These are phyloP conservation scores for Melanotaenia duboulayi DNA, from an alignment of 2,113 vertebrate species.

Conservation along the genomic window DNA sequence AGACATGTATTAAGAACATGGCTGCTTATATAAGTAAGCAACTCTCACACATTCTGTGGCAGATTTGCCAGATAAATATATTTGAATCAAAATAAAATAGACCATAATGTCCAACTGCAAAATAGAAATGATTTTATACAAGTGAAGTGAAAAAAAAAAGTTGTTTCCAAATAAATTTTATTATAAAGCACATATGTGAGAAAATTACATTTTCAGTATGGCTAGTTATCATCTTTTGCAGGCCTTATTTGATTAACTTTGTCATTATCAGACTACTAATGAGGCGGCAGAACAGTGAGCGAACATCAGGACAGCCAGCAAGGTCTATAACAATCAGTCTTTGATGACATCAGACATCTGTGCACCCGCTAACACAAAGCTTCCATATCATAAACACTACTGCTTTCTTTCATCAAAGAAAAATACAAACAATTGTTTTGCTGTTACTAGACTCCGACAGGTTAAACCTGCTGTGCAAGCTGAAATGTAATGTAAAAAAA, in stretches of 20 bases:
- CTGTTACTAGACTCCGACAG: constrained; percentile 73
- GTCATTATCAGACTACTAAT: constrained; percentile 58
- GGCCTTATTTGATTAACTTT: constrained; percentile 49
- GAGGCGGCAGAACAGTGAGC: constrained; percentile 39
- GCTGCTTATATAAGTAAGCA: too few species aligned
- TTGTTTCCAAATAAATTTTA: not conserved
- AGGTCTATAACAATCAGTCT: constrained; percentile 63
- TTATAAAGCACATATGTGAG: too few species aligned
- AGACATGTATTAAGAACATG: too few species aligned
- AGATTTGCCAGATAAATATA: too few species aligned
- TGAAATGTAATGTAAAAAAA: constrained; percentile 2
- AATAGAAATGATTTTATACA: too few species aligned
- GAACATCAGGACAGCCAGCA: constrained; percentile 71
- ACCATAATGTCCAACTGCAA: too few species aligned
- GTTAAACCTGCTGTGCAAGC: constrained; percentile 52
- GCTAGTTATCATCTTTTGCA: constrained; percentile 1
- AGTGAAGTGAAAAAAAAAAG: not conserved
- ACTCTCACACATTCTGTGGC: too few species aligned
- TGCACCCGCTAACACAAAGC: constrained; percentile 48
- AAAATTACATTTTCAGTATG: not conserved
- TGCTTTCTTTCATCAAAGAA: constrained; percentile 50
- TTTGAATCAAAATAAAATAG: too few species aligned
- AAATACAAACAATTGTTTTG: constrained; percentile 72
- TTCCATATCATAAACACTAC: constrained; percentile 55
- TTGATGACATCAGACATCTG: constrained; percentile 73